These are phyloP conservation scores for Holothuria leucospilota DNA, from an alignment of 53 echinoderm and acorn worm species.

Conservation along the genomic window DNA sequence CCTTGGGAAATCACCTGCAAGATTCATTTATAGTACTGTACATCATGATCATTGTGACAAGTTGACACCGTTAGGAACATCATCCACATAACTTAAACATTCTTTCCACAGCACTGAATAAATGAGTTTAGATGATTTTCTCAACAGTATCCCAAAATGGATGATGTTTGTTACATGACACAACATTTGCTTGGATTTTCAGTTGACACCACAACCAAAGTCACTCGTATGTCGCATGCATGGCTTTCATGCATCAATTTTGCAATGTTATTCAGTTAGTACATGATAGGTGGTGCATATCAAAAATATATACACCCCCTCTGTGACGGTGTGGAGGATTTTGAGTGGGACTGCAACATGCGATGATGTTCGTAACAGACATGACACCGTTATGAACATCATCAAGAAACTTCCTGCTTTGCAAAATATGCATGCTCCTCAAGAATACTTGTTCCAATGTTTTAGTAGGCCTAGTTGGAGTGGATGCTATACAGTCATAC, in stretches of 20 bases:
- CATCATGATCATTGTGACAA: no score
- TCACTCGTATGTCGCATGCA: no score
- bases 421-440: background rate
- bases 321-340: background rate
- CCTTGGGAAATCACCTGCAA: background rate
- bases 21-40: background rate
- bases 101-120: background rate
- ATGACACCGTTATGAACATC: background rate
- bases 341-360: background rate
- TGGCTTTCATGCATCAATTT: constrained; percentile 2
- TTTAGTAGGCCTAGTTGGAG: background rate
- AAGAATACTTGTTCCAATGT: background rate
- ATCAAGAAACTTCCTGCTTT: no score
- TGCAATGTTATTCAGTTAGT: no score
- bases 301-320: background rate
- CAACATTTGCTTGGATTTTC: background rate
- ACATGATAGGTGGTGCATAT: background rate
- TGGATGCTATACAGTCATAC: constrained; percentile 2
- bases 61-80: background rate
- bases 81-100: background rate
- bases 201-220: background rate
- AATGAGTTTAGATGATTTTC: background rate
- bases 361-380: no score
- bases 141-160: background rate
- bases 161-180: background rate